phyloP scores from a whole-genome alignment of 2,113 vertebrate species.

The Saiga tatarica region DNA sequence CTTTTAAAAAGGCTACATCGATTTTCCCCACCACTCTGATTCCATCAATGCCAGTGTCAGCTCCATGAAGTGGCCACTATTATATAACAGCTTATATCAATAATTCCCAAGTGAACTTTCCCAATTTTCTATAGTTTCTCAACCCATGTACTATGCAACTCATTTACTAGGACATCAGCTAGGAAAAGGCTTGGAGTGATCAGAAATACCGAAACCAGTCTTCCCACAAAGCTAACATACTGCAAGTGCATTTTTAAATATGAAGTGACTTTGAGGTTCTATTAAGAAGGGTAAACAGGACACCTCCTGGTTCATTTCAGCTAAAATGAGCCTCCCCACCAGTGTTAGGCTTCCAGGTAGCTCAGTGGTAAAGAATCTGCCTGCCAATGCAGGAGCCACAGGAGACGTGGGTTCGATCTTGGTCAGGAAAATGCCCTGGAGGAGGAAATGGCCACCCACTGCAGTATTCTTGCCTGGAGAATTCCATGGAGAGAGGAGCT shows the following conservation, averaged over 20 bases:
- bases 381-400: neutral
- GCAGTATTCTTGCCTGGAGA: neutral
- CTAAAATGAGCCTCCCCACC: neutral
- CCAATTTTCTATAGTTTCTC: neutral
- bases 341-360: neutral
- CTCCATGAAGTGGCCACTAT: neutral
- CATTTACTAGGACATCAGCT: neutral
- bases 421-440: neutral
- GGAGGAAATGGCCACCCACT: neutral
- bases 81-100: neutral
- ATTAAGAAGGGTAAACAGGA: neutral
- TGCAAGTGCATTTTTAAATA: neutral
- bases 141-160: neutral
- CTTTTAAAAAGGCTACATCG: neutral
- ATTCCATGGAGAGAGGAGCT: neutral
- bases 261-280: neutral
- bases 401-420: fast-evolving
- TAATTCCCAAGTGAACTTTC: neutral
- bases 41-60: neutral
- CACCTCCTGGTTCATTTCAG: neutral
- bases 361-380: neutral
- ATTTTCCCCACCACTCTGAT: neutral
- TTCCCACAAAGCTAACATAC: neutral
- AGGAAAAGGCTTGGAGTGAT: neutral
- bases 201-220: neutral